Conservation (phyloP, 2,888 invertebrate genomes). For the Limnephilus marmoratus region DNA sequence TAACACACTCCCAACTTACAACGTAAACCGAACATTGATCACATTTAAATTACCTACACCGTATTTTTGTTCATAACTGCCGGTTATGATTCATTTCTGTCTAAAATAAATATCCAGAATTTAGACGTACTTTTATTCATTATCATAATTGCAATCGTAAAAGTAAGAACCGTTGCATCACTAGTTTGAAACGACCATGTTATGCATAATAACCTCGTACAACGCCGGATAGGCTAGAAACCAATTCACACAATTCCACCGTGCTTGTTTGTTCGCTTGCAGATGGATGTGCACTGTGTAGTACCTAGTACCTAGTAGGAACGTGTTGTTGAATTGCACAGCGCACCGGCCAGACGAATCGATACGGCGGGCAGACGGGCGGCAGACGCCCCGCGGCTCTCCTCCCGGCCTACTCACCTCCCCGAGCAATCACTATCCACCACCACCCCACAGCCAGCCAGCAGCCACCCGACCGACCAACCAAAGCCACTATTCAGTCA, state of each 20-base stretch:
- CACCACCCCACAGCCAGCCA: neutral
- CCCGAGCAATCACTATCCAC: neutral
- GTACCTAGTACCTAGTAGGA: neutral
- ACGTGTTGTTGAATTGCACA: slow-evolving; percentile 18
- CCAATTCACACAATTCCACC: neutral
- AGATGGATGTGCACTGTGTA: neutral
- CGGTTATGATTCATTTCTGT: too few species aligned
- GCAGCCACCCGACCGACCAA: too few species aligned
- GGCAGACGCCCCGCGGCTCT: neutral
- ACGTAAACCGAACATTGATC: too few species aligned
- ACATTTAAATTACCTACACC: too few species aligned
- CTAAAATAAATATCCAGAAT: too few species aligned
- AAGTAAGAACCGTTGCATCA: neutral
- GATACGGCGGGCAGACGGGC: slow-evolving; percentile 46
- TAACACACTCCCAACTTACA: too few species aligned
- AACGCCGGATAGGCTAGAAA: neutral
- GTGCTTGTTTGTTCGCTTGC: neutral
- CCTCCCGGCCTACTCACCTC: neutral
- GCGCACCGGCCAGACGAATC: slow-evolving; percentile 50
- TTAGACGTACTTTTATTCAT: neutral
- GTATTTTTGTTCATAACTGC: too few species aligned
- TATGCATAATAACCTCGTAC: neutral
- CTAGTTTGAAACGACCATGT: neutral
- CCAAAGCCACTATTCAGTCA: neutral
- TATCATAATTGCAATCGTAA: neutral